Percentiles rank a stretch among this genome's conserved stretches.
Evolutionary conservation across 2,888 invertebrate species (phyloP).

Genomic region (Morpho deidamia): DNA sequence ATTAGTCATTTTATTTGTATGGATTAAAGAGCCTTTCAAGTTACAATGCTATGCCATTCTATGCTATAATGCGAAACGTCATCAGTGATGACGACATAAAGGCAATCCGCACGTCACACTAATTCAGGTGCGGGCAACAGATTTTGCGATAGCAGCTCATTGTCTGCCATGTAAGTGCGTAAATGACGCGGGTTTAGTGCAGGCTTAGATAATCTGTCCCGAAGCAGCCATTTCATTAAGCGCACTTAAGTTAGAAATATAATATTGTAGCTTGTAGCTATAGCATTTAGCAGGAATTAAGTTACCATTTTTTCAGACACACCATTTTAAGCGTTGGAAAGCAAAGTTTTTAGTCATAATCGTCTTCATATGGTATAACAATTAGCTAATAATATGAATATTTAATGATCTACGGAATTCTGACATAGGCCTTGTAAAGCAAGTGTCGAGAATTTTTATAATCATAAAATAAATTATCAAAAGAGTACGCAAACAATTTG

Average conservation of each 20-base stretch:
- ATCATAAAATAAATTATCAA: no score
- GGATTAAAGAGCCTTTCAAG: slow-evolving; percentile 2
- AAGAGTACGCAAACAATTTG: no score
- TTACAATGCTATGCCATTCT: slow-evolving; percentile 11
- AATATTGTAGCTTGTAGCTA: slow-evolving; percentile 12
- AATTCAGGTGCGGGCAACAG: slow-evolving; percentile 54
- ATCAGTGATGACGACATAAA: slow-evolving; percentile 39
- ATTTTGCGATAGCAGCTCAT: slow-evolving; percentile 53
- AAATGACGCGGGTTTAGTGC: slow-evolving; percentile 39
- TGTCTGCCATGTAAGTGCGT: slow-evolving; percentile 50
- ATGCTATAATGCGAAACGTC: slow-evolving; percentile 12
- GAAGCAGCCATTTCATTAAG: slow-evolving; percentile 17
- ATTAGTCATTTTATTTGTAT: slow-evolving; percentile 9
- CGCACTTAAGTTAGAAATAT: slow-evolving; percentile 4
- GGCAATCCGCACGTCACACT: slow-evolving; percentile 51
- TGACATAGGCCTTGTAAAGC: no score
- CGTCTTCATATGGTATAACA: no score
- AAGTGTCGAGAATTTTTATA: no score
- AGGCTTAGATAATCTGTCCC: slow-evolving; percentile 17
- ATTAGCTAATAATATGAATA: no score
- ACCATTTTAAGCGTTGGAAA: no score
- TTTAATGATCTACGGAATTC: no score
- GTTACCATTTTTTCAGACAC: no score
- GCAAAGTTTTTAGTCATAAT: no score
- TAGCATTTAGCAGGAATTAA: no score